A percentile compares a stretch with the other conserved stretches of the same genome.
phyloP scores from a whole-genome alignment of 2,797 vertebrate species.

The Ctenosaura bakeri region DNA sequence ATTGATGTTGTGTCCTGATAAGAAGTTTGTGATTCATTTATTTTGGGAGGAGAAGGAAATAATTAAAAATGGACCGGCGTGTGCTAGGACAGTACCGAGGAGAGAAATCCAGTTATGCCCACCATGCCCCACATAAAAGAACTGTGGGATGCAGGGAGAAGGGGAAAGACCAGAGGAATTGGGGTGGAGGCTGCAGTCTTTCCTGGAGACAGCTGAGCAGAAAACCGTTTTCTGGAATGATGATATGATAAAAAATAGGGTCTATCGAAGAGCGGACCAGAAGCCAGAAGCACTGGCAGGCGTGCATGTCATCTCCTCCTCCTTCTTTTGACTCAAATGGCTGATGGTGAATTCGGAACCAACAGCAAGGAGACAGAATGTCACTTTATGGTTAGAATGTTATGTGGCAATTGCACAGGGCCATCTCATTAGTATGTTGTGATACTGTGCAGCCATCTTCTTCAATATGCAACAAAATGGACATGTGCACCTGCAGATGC shows the following conservation, averaged over 20 bases:
- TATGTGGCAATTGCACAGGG: too few species aligned
- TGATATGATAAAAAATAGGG: conserved; percentile 35
- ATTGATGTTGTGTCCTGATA: conserved; percentile 59
- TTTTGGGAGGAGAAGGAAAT: not conserved
- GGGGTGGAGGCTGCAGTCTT: not conserved
- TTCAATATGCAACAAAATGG: too few species aligned
- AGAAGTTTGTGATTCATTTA: conserved; percentile 23
- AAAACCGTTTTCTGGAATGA: conserved; percentile 21
- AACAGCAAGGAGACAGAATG: too few species aligned
- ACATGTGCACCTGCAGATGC: too few species aligned
- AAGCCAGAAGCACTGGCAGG: not conserved
- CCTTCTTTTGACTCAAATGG: not conserved
- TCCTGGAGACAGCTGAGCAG: not conserved
- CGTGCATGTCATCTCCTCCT: not conserved
- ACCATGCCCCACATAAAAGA: not conserved
- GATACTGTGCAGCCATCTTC: too few species aligned
- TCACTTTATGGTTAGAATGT: too few species aligned
- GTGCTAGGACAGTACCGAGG: not conserved
- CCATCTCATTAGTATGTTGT: too few species aligned
- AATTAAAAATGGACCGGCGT: conserved; percentile 4
- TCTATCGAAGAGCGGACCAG: not conserved
- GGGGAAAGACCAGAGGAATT: conserved; percentile 30
- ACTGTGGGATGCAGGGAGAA: not conserved
- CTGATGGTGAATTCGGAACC: not conserved
- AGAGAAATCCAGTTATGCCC: not conserved